These are phyloP conservation scores for Trogon surrucura DNA, from an alignment of 2,113 vertebrate species.

Conservation along the genomic window DNA sequence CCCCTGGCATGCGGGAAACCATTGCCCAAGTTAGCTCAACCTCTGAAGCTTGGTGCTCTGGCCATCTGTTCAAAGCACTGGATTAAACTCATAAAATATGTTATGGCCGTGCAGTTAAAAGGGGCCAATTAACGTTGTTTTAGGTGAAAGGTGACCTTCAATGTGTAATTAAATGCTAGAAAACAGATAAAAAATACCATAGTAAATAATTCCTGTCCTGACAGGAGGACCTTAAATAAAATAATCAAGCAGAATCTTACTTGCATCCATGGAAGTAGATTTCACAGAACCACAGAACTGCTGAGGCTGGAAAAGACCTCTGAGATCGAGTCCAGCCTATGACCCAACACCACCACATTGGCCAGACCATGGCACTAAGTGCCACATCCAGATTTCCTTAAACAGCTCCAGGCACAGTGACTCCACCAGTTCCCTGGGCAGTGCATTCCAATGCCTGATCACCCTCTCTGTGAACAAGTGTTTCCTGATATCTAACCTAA, in stretches of 20 bases:
- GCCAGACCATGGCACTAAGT: no score
- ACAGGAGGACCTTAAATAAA: background rate
- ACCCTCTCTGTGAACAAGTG: no score
- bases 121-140: background rate
- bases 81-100: background rate
- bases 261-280: background rate
- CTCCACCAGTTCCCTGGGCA: no score
- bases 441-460: no score
- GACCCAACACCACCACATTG: no score
- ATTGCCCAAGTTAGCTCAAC: background rate
- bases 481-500: no score
- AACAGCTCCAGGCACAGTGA: no score
- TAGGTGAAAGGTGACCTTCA: background rate
- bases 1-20: background rate
- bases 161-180: background rate
- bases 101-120: background rate
- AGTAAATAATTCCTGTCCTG: background rate
- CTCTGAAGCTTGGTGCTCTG: background rate
- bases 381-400: no score
- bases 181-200: no score
- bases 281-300: no score
- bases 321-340: no score
- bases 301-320: no score
- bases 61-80: background rate
- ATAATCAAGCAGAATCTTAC: background rate